Evolutionary conservation across 2,888 invertebrate species (phyloP), one percentile per base, ranked within the genome.

Genomic region (Diaperis boleti): DNA sequence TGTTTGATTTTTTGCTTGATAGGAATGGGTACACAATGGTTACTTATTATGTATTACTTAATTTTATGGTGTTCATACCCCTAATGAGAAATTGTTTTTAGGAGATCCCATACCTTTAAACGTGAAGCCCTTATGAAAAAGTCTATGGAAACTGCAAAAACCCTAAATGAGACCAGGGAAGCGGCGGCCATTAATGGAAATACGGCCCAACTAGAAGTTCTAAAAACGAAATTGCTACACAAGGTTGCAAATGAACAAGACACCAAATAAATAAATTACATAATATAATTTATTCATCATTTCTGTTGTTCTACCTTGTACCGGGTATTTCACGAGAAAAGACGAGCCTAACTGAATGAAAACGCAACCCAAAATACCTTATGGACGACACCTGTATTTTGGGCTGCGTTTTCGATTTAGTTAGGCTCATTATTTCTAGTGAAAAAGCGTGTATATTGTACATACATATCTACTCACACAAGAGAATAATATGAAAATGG

Each of bases 21-120:
- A 39, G 88, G 88, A 1, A 81, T 87, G n/a, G 55, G 85, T 6
- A 63, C 89, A 42, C 90, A 91, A 74, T 80, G 87, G 67, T 76
- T 84, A 56, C 82, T 86, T 0, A 85, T 91, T 60, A 56, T 22
- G 44, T 56, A 56, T 35, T 55, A 18, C 18, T 52, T 1, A 41
- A 45, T 7, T 60, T 1, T 5, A 8, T 3, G 14, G 15, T 15
- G 2, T n/a, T n/a, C n/a, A n/a, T n/a, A n/a, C n/a, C 15, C 6
- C 3, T 39, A 15, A 15, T 42, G 20, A 18, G 1, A 45, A 57
- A 78, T 78, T 61, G 39, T 74, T 74, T n/a, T 50, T 77, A 88
- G 88, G 69, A 82, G 85, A 69, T 85, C 89, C 3, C 82, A 87
- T 62, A 75, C 82, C 1, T 69, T 83, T 6, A 84, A 83, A 65